These are phyloP conservation scores for Gonioctena quinquepunctata DNA, from an alignment of 1,140 invertebrate genomes.

Conservation along the genomic window DNA sequence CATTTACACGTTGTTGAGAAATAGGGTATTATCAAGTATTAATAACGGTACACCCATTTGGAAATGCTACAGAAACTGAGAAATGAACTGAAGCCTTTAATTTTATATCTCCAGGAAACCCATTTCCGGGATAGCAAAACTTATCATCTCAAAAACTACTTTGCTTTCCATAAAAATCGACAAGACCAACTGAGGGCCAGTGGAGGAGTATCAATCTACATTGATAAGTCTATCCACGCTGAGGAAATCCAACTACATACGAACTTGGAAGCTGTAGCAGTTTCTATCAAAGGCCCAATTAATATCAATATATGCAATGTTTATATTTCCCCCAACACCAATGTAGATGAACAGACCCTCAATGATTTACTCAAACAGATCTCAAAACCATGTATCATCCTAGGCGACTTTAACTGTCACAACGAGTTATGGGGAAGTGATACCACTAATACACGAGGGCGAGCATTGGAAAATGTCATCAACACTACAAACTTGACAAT, in stretches of 20 bases:
- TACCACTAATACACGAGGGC: too few relatives aligned
- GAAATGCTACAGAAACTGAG: too few relatives aligned
- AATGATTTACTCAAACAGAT: neutral
- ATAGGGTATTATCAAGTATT: too few relatives aligned
- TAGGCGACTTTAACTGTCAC: slow-evolving; percentile 7
- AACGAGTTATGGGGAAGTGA: slow-evolving; percentile 1
- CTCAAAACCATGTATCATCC: neutral
- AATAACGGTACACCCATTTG: too few relatives aligned
- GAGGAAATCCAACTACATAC: neutral
- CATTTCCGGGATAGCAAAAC: too few relatives aligned
- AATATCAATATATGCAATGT: slow-evolving; percentile 6
- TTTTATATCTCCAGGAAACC: too few relatives aligned
- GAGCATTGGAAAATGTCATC: too few relatives aligned
- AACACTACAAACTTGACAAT: too few relatives aligned
- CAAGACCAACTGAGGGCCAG: neutral
- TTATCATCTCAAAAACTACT: too few relatives aligned
- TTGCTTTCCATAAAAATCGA: neutral
- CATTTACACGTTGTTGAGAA: too few relatives aligned
- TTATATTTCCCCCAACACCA: neutral
- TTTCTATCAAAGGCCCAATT: neutral
- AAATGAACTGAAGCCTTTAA: too few relatives aligned
- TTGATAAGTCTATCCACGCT: neutral
- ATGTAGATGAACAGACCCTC: neutral
- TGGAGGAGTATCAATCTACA: neutral
- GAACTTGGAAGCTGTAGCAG: slow-evolving; percentile 1